phyloP scores from a whole-genome alignment of 2,888 invertebrate genomes.

The Nymphalis polychloros region DNA sequence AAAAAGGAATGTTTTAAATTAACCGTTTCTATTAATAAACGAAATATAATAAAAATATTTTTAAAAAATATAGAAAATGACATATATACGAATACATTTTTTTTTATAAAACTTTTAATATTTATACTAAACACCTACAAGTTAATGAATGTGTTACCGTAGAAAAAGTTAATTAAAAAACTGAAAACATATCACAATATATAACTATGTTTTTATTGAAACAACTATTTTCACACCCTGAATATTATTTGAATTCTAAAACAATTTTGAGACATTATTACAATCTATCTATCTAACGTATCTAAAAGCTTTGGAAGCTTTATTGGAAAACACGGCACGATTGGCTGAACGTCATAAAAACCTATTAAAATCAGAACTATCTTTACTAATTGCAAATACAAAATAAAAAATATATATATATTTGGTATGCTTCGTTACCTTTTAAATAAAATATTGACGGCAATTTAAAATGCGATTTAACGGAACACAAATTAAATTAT shows the following conservation, averaged over 20 bases:
- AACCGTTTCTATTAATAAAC: neutral
- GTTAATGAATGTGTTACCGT: neutral
- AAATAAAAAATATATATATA: neutral
- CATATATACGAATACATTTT: neutral
- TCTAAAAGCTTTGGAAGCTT: neutral
- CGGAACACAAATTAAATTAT: conserved; percentile 33
- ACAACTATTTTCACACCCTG: conserved; percentile 3
- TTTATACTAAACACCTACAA: neutral
- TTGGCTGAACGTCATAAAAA: neutral
- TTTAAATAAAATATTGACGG: neutral
- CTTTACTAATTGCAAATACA: neutral
- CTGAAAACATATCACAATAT: conserved; percentile 5
- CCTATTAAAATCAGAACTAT: neutral
- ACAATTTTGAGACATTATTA: neutral
- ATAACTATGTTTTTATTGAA: neutral
- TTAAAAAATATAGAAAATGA: neutral
- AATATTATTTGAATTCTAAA: neutral
- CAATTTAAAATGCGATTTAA: neutral
- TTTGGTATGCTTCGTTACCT: neutral
- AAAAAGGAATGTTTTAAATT: conserved; percentile 20
- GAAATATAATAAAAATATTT: neutral
- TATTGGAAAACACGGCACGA: neutral
- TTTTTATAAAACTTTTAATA: neutral
- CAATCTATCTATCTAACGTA: neutral
- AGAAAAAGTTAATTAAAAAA: conserved; percentile 12